These are phyloP conservation scores for Fabriciana adippe DNA, from an alignment of 2,888 invertebrate species.

Conservation along the genomic window DNA sequence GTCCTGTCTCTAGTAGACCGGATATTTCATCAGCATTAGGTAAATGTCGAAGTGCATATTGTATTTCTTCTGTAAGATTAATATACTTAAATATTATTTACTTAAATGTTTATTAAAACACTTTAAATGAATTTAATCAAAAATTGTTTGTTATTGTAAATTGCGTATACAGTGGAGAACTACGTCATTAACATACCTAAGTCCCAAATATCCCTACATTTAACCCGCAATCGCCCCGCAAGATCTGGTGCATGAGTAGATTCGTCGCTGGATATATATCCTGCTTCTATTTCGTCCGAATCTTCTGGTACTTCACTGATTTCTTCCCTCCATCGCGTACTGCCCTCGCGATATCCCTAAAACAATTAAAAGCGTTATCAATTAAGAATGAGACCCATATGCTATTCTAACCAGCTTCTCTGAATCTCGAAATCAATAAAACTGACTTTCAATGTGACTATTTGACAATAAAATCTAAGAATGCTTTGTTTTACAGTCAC, in stretches of 20 bases:
- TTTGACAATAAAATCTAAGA: no score
- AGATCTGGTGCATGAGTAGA: slow-evolving; percentile 75
- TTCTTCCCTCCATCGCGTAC: slow-evolving; percentile 68
- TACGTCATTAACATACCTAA: slow-evolving; percentile 52
- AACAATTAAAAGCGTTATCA: not conserved
- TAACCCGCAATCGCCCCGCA: slow-evolving; percentile 66
- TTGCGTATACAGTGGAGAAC: not conserved
- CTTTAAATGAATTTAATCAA: not conserved
- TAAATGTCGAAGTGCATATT: slow-evolving; percentile 61
- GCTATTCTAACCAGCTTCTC: no score
- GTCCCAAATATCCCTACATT: slow-evolving; percentile 76
- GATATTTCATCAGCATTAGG: slow-evolving; percentile 74
- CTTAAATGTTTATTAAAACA: not conserved
- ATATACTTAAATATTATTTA: slow-evolving; percentile 8
- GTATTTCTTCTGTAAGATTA: slow-evolving; percentile 65
- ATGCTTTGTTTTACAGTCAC: no score
- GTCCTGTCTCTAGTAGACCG: slow-evolving; percentile 64
- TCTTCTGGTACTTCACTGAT: slow-evolving; percentile 70
- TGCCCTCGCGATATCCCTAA: slow-evolving; percentile 65
- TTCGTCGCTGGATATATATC: slow-evolving; percentile 82
- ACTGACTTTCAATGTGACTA: no score
- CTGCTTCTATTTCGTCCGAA: slow-evolving; percentile 68
- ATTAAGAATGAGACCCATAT: no score
- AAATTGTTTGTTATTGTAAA: not conserved
- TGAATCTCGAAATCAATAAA: no score